phyloP scores from a whole-genome alignment of 2,888 invertebrate species.

The Melolontha melolontha region DNA sequence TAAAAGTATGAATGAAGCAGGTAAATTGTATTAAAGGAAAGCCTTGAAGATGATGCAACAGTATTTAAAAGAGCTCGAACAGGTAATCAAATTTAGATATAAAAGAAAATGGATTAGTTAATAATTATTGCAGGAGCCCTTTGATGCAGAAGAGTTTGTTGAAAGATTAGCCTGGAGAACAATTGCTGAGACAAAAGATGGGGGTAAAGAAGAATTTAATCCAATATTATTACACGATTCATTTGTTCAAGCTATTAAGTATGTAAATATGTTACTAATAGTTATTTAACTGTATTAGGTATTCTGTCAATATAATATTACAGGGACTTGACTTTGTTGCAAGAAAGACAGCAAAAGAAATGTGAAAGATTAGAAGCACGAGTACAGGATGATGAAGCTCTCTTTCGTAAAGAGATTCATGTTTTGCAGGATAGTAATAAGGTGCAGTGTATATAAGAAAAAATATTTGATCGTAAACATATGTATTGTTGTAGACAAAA shows the following conservation, averaged over 20 bases:
- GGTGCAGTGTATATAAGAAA: slow-evolving; percentile 64
- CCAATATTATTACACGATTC: slow-evolving; percentile 90
- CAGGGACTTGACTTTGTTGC: slow-evolving; percentile 75
- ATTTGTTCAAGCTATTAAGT: slow-evolving; percentile 93
- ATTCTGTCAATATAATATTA: slow-evolving; percentile 15
- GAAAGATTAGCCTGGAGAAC: slow-evolving; percentile 96
- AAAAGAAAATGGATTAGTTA: not conserved
- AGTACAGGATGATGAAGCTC: slow-evolving; percentile 87
- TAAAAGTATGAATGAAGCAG: not conserved
- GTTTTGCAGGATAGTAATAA: slow-evolving; percentile 89
- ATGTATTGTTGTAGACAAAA: too few species aligned
- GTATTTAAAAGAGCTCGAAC: slow-evolving; percentile 88
- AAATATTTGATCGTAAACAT: too few species aligned
- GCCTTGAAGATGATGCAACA: slow-evolving; percentile 80
- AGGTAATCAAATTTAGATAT: slow-evolving; percentile 67
- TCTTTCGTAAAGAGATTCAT: slow-evolving; percentile 83
- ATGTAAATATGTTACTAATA: slow-evolving; percentile 56
- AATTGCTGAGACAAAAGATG: slow-evolving; percentile 77
- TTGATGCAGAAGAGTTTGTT: slow-evolving; percentile 97
- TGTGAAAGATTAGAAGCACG: slow-evolving; percentile 85
- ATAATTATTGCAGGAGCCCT: slow-evolving; percentile 82
- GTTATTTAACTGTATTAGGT: slow-evolving; percentile 38
- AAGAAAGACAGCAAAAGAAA: slow-evolving; percentile 88
- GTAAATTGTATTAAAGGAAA: not conserved
- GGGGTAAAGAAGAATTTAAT: slow-evolving; percentile 81